Evolutionary conservation across 2,113 vertebrate genomes (phyloP), one percentile per base, ranked within the genome.

Genomic region (Antechinus stuartii): DNA sequence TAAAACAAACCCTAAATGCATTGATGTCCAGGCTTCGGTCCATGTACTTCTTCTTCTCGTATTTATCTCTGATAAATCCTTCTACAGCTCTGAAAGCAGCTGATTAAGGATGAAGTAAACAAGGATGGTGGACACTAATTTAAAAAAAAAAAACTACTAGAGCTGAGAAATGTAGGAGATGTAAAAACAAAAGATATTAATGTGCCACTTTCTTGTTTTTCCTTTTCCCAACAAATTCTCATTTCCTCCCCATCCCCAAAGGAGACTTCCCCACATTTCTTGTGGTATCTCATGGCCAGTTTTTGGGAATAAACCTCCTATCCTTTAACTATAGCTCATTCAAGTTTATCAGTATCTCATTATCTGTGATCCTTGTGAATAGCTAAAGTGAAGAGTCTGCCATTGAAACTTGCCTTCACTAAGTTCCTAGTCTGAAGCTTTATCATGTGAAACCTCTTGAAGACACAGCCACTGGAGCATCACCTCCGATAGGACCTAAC

Each of bases 11-110:
- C 99, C 99, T 99, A 61, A 99, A 99, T 2, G 99, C 98, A 55
- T 89, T 99, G 98, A 99, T 99, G 98, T 99, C 99, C 16, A 99
- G 99, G 96, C 99, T 99, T 95, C 99, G 99, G 98, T 99, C 99
- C 98, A 99, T 99, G 97, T 99, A 99, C 96, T 99, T 99, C 98
- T 99, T 99, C 98, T 99, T 99, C 49, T 99, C 99, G 0, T 99
- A 99, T 97, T 99, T 99, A 97, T 99, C 99, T 97, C 99, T 98
- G 97, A 99, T 99, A 98, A 99, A 99, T 96, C 97, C 98, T 97
- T 99, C 99, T 46, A 99, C 99, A 10, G 99, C 99, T 98, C 99
- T 99, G 97, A 49, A 94, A 92, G 96, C 97, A 95, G 50, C 93
- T 97, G 50, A 97, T 99, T 99, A 99, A 99, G 98, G 99, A 97